Evolutionary conservation across 2,113 vertebrate genomes (phyloP).

Genomic region (Candoia aspera): DNA sequence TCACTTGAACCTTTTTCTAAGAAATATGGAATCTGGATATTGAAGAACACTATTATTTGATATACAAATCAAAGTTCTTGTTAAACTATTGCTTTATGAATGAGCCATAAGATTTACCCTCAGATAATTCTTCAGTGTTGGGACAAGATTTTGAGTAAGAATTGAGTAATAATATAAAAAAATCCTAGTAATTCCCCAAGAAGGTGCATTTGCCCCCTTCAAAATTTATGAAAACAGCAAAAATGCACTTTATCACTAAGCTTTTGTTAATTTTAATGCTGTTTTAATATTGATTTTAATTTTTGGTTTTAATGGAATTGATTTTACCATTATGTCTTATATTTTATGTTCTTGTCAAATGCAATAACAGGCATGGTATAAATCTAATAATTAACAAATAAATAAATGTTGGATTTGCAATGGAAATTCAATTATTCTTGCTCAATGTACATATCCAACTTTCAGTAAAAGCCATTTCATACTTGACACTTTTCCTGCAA

Average conservation of each 20-base stretch:
- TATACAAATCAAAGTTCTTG: background rate
- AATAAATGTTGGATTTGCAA: background rate
- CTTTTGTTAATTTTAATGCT: background rate
- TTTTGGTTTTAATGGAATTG: background rate
- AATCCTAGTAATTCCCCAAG: background rate
- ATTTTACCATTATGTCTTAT: too few relatives aligned
- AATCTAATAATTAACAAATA: background rate
- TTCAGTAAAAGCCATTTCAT: background rate
- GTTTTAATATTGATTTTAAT: background rate
- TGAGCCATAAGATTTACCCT: background rate
- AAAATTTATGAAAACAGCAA: background rate
- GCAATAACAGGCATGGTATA: too few relatives aligned
- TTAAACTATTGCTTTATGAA: background rate
- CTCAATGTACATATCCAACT: background rate
- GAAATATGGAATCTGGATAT: background rate
- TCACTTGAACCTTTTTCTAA: slow-evolving; percentile 25
- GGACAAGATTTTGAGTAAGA: background rate
- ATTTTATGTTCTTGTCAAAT: too few relatives aligned
- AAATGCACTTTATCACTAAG: background rate
- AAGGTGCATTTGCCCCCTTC: background rate
- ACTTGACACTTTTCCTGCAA: background rate
- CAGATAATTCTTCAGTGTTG: background rate
- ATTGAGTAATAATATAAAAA: background rate
- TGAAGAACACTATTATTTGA: background rate
- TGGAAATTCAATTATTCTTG: background rate